Evolutionary conservation across 2,888 invertebrate species (phyloP), one percentile per base, ranked within the genome.

Genomic region (Clostera curtula): DNA sequence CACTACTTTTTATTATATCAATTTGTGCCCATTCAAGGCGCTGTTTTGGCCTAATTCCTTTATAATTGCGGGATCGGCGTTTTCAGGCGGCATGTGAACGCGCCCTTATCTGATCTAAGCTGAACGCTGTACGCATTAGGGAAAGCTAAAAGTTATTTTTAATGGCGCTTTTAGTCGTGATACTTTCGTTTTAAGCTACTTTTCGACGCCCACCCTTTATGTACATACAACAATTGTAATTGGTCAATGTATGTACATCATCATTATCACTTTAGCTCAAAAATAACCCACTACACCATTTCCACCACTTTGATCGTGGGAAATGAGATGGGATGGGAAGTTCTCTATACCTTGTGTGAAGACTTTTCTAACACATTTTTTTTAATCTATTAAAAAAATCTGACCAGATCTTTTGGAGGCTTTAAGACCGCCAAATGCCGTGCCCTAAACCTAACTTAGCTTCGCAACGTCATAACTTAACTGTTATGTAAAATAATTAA

Each of bases 1-100:
- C 60, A 60, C 71, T 63, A 68, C 69, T 69, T 80, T 82, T 83
- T 82, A 83, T 83, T 82, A 82, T 82, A 82, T 82, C 80, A 82
- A 83, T 83, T 82, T 82, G 74, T 68, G 79, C 60, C 72, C 77
- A 83, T 83, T 82, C 71, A 65, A 76, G 70, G 70, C 72, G 68
- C 67, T 65, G 67, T 75, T 80, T 80, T 73, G 66, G 69, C 51
- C 71, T 83, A 83, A 83, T 83, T 72, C 67, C 69, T 77, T 80
- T 80, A 82, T 83, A 82, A 83, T 83, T 76, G 75, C 70, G 62
- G 74, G 68, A 77, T 70, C 59, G 66, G 59, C 61, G 60, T 56
- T 63, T 61, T 57, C 58, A 47, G 53, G 54, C 56, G 53, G n/a
- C n/a, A 62, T 64, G 71, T 68, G 65, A 62, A 66, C 63, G 55